Conservation (phyloP, 2,797 vertebrate genomes). For the Lateolabrax maculatus region DNA sequence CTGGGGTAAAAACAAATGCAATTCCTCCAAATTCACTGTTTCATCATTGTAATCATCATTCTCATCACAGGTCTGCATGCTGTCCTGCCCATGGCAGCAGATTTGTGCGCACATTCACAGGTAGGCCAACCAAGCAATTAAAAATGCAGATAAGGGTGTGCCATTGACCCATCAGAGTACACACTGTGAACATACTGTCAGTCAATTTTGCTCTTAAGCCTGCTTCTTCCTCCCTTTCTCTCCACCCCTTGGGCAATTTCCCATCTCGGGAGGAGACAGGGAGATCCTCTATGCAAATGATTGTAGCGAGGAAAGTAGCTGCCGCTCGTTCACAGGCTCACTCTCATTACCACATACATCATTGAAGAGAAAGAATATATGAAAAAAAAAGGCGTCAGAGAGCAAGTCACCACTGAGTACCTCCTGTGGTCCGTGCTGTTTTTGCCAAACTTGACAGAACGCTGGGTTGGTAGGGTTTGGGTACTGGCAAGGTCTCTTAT, state of each 20-base stretch:
- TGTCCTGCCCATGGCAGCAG: neutral
- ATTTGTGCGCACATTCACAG: neutral
- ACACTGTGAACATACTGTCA: constrained; percentile 46
- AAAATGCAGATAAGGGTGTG: constrained; percentile 29
- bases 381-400: constrained; percentile 58
- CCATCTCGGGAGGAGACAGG: constrained; percentile 54
- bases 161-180: constrained; percentile 37
- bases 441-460: constrained; percentile 72
- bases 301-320: constrained; percentile 22
- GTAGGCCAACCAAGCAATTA: constrained; percentile 13
- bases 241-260: constrained; percentile 63
- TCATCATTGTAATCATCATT: neutral
- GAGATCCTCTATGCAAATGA: constrained; percentile 67
- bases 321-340: constrained; percentile 25
- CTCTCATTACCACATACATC: constrained; percentile 61
- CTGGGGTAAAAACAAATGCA: neutral
- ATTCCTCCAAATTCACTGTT: neutral
- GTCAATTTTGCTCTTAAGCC: constrained; percentile 33
- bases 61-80: neutral
- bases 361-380: constrained; percentile 37
- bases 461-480: constrained; percentile 41
- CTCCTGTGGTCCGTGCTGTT: constrained; percentile 65
- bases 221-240: constrained; percentile 27
- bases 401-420: constrained; percentile 59
- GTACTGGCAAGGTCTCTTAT: constrained; percentile 45